These are phyloP conservation scores for Diabrotica virgifera DNA, from an alignment of 1,140 invertebrate genomes.

Conservation along the genomic window DNA sequence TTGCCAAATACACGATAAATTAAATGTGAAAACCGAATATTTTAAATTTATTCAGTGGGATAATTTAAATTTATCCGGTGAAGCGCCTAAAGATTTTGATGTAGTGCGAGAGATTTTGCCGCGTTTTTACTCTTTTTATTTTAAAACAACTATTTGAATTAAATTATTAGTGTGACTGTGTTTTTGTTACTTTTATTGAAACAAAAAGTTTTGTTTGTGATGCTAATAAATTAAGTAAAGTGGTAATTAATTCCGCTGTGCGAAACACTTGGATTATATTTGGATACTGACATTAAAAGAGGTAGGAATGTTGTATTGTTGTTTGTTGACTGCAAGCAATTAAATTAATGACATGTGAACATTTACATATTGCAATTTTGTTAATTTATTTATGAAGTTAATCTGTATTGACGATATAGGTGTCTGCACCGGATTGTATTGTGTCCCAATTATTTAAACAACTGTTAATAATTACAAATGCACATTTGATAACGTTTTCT, in stretches of 20 bases:
- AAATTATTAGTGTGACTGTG: not conserved
- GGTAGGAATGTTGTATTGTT: no score
- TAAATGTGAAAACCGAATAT: not conserved
- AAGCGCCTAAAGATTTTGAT: not conserved
- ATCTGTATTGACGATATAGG: no score
- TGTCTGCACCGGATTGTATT: no score
- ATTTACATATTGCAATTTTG: no score
- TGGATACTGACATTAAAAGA: not conserved
- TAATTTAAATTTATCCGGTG: constrained; percentile 1
- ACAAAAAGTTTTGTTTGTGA: not conserved
- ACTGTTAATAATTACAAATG: constrained; percentile 24
- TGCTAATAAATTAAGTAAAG: not conserved
- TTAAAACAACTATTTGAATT: not conserved
- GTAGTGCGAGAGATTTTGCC: not conserved
- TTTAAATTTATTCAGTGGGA: constrained; percentile 1
- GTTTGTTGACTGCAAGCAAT: no score
- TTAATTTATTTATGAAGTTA: no score
- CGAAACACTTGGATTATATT: not conserved
- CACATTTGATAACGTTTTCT: constrained; percentile 27
- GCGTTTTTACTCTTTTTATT: not conserved
- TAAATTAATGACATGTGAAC: no score
- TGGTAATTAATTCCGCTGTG: not conserved
- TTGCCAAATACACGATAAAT: not conserved
- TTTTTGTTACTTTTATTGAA: not conserved
- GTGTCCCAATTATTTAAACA: not conserved